Percentiles rank a stretch among this genome's conserved stretches.
These are phyloP conservation scores for Mirza zaza DNA, from an alignment of 2,113 vertebrate genomes.

Conservation along the genomic window DNA sequence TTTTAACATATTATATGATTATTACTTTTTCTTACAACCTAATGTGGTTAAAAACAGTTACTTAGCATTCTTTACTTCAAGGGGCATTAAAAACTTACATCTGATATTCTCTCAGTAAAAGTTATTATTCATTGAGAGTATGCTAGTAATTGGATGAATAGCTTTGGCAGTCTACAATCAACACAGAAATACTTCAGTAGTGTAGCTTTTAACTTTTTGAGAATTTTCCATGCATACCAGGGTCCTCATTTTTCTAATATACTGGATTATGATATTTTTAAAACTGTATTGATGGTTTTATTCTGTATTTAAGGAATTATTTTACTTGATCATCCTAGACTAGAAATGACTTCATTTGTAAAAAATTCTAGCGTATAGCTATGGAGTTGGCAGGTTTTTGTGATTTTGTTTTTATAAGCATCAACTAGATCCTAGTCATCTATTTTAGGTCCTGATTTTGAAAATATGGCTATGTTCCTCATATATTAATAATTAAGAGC, in stretches of 20 bases:
- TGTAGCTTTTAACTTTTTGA: slow-evolving; percentile 25
- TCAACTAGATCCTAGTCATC: neutral
- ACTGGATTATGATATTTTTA: neutral
- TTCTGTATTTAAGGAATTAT: neutral
- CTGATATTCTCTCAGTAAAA: neutral
- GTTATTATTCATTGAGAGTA: neutral
- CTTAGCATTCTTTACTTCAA: neutral
- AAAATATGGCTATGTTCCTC: neutral
- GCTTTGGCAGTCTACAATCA: neutral
- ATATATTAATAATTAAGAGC: neutral
- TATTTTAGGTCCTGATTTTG: neutral
- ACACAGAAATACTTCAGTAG: neutral
- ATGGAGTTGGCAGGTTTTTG: neutral
- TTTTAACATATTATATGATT: neutral
- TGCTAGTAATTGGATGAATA: neutral
- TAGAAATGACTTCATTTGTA: slow-evolving; percentile 24
- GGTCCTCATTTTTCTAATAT: slow-evolving; percentile 35
- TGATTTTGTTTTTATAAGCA: neutral
- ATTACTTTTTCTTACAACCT: neutral
- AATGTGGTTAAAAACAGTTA: neutral
- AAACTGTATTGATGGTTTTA: neutral
- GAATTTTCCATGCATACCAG: neutral
- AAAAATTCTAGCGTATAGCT: neutral
- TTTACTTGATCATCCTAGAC: neutral
- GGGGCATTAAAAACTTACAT: neutral